phyloP scores from a whole-genome alignment of 2,113 vertebrate species.

The Galeopterus variegatus region DNA sequence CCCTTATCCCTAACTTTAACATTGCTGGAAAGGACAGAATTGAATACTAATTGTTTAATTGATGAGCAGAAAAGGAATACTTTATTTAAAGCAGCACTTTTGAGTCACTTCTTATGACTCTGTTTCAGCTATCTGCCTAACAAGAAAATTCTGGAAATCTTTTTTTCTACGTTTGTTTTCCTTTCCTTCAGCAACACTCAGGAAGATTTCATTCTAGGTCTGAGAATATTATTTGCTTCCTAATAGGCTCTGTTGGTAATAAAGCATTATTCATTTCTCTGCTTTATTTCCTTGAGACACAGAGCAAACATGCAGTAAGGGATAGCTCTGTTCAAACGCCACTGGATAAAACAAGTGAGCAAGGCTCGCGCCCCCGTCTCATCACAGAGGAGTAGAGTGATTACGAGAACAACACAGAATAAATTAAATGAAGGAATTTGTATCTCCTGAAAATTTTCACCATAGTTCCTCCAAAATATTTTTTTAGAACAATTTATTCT shows the following conservation, averaged over 20 bases:
- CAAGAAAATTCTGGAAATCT: constrained; percentile 60
- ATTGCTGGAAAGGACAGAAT: neutral
- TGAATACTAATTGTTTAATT: neutral
- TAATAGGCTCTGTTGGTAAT: constrained; percentile 76
- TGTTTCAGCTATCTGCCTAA: constrained; percentile 64
- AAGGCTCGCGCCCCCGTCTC: constrained; percentile 57
- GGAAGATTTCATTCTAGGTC: constrained; percentile 81
- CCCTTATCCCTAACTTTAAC: neutral
- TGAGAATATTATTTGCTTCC: constrained; percentile 83
- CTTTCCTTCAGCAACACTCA: constrained; percentile 59
- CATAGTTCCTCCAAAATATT: constrained; percentile 64
- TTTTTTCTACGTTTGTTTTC: constrained; percentile 26
- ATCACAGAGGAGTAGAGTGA: constrained; percentile 52
- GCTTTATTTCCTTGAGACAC: constrained; percentile 83
- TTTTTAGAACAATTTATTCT: constrained; percentile 64
- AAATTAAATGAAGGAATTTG: constrained; percentile 68
- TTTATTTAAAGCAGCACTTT: constrained; percentile 57
- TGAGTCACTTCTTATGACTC: constrained; percentile 59
- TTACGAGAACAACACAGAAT: neutral
- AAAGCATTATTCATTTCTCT: constrained; percentile 83
- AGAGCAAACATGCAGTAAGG: constrained; percentile 83
- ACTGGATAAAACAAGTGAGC: constrained; percentile 76
- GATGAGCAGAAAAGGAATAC: neutral
- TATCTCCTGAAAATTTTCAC: constrained; percentile 18
- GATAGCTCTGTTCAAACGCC: constrained; percentile 81